phyloP scores from a whole-genome alignment of 2,113 vertebrate genomes.

The Hyperopisus bebe region DNA sequence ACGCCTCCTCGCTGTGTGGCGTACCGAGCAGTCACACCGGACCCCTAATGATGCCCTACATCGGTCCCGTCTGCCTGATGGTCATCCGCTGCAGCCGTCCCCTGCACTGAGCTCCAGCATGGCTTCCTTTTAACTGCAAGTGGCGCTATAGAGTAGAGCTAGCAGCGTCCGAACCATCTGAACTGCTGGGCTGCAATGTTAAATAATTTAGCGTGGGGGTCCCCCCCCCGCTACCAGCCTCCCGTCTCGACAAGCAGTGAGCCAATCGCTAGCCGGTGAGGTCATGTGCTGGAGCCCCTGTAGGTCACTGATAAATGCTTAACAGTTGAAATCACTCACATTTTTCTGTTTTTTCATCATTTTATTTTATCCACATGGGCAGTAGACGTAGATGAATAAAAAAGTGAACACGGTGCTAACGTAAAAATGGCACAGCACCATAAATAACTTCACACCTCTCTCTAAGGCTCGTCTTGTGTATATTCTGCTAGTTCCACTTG shows the following conservation, averaged over 20 bases:
- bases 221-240: not conserved
- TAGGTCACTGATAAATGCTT: not conserved
- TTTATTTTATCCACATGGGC: not conserved
- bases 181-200: not conserved
- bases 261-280: not conserved
- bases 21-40: slow-evolving; percentile 38
- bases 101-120: not conserved
- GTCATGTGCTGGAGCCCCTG: not conserved
- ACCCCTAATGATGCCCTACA: slow-evolving; percentile 40
- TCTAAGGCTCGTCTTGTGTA: not conserved
- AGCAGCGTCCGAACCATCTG: not conserved
- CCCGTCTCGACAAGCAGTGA: not conserved
- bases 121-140: not conserved
- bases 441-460: not conserved
- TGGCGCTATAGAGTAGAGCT: not conserved
- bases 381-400: not conserved
- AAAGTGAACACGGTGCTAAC: not conserved
- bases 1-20: slow-evolving; percentile 17
- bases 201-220: not conserved
- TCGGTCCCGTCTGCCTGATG: not conserved
- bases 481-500: not conserved
- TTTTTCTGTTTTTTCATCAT: not conserved
- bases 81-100: not conserved
- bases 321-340: not conserved
- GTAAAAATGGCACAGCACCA: not conserved